phyloP scores from a whole-genome alignment of 2,888 invertebrate species.

The Spodoptera exigua region DNA sequence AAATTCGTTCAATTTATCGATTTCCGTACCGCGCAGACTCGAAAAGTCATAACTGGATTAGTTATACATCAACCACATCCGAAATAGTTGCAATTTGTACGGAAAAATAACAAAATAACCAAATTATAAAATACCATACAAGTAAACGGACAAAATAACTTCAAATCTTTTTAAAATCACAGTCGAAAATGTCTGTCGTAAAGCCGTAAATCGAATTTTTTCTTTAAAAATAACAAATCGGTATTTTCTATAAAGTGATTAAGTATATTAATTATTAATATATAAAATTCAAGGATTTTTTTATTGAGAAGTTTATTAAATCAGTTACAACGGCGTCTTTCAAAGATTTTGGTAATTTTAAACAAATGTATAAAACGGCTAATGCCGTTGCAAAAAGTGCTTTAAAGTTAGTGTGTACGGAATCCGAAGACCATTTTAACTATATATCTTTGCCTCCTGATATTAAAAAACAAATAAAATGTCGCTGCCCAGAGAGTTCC shows the following conservation, averaged over 20 bases:
- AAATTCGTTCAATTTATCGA: conserved; percentile 38
- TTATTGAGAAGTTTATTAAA: conserved; percentile 61
- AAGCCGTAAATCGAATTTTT: conserved; percentile 36
- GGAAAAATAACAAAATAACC: conserved; percentile 11
- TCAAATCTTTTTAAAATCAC: conserved; percentile 12
- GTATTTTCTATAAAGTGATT: too few relatives aligned
- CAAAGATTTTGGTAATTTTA: conserved; percentile 62
- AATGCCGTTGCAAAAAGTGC: conserved; percentile 71
- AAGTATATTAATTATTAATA: too few relatives aligned
- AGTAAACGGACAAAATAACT: conserved; percentile 5
- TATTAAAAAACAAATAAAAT: conserved; percentile 79
- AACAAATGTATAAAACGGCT: conserved; percentile 83
- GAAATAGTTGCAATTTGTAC: conserved; percentile 40
- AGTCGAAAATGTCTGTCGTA: conserved; percentile 44
- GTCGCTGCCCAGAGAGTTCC: conserved; percentile 90
- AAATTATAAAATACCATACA: conserved; percentile 22
- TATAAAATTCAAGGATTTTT: conserved; percentile 40
- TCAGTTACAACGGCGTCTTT: conserved; percentile 77
- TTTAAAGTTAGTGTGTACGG: conserved; percentile 77
- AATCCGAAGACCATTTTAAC: conserved; percentile 81
- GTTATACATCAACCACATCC: conserved; percentile 8
- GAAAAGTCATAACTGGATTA: conserved; percentile 15
- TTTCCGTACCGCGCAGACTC: conserved; percentile 53
- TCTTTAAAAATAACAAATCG: too few relatives aligned
- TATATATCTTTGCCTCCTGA: conserved; percentile 80